Percentiles rank a stretch among this genome's conserved stretches.
These are phyloP conservation scores for Catalaphyllia jardinei DNA, from an alignment of 64 coral and sea anemone genomes.

Conservation along the genomic window DNA sequence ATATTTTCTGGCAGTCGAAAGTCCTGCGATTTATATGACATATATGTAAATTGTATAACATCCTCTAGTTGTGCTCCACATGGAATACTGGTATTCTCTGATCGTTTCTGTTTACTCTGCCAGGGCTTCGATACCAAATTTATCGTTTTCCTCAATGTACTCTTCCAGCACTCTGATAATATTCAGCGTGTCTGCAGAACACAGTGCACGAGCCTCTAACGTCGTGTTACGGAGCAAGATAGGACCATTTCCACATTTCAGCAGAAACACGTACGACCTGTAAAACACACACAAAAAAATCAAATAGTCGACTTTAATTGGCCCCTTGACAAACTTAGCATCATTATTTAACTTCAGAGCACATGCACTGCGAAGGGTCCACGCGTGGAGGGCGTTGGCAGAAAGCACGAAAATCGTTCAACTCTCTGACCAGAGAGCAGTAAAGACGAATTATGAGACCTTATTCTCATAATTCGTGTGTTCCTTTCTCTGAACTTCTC, in stretches of 20 bases:
- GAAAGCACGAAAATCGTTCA: too few species aligned
- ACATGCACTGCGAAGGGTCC: too few species aligned
- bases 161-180: conserved; percentile 87
- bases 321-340: too few species aligned
- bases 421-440: too few species aligned
- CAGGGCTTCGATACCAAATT: conserved; percentile 41
- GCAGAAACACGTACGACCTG: conserved; percentile 91
- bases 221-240: conserved; percentile 87
- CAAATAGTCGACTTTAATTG: background rate
- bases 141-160: conserved; percentile 70
- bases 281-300: background rate
- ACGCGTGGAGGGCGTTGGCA: too few species aligned
- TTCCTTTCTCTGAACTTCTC: too few species aligned
- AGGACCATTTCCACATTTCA: conserved; percentile 79
- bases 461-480: too few species aligned
- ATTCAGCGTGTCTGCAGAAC: conserved; percentile 63
- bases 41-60: too few species aligned
- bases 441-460: too few species aligned
- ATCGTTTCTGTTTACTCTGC: background rate
- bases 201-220: conserved; percentile 63
- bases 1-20: too few species aligned
- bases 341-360: too few species aligned
- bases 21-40: too few species aligned
- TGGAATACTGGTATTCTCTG: background rate
- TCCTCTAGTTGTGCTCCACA: background rate